phyloP scores from a whole-genome alignment of 53 echinoderm and acorn worm species.

The Hippasteria phrygiana region DNA sequence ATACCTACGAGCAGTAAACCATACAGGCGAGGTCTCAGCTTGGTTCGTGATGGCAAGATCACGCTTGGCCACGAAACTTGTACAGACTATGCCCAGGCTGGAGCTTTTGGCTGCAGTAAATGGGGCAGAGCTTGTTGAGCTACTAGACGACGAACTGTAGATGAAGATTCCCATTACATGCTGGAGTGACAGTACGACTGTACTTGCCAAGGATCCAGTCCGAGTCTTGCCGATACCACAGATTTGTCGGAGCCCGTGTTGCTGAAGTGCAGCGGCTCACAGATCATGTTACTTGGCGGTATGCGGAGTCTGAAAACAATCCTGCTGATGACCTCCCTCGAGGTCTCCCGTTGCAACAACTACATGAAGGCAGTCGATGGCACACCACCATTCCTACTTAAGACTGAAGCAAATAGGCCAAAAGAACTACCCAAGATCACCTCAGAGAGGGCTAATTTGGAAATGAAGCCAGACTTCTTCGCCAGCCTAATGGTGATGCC shows the following conservation, averaged over 20 bases:
- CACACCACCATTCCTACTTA: slow-evolving; percentile 38
- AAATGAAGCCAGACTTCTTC: not conserved
- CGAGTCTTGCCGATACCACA: slow-evolving; percentile 48
- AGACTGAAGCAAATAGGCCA: slow-evolving; percentile 49
- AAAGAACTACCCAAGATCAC: not conserved
- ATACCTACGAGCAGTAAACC: not conserved
- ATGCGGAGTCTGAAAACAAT: slow-evolving; percentile 14
- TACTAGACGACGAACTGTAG: slow-evolving; percentile 1
- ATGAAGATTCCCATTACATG: not conserved
- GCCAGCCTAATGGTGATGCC: not conserved
- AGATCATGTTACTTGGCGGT: slow-evolving; percentile 34
- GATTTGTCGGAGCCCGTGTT: slow-evolving; percentile 32
- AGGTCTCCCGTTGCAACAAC: not conserved
- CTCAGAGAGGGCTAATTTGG: not conserved
- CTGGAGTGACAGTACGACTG: slow-evolving; percentile 28
- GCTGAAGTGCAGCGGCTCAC: slow-evolving; percentile 42
- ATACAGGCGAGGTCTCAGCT: not conserved
- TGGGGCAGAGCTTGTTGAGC: slow-evolving; percentile 8
- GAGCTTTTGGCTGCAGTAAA: slow-evolving; percentile 11
- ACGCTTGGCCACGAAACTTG: slow-evolving; percentile 2
- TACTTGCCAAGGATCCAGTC: slow-evolving; percentile 7
- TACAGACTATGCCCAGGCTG: slow-evolving; percentile 21
- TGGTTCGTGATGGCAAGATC: slow-evolving; percentile 24
- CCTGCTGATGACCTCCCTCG: slow-evolving; percentile 44
- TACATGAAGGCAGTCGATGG: slow-evolving; percentile 1